Evolutionary conservation across 2,888 invertebrate species (phyloP), one percentile per base, ranked within the genome.

Genomic region (Agriopis leucophaearia): DNA sequence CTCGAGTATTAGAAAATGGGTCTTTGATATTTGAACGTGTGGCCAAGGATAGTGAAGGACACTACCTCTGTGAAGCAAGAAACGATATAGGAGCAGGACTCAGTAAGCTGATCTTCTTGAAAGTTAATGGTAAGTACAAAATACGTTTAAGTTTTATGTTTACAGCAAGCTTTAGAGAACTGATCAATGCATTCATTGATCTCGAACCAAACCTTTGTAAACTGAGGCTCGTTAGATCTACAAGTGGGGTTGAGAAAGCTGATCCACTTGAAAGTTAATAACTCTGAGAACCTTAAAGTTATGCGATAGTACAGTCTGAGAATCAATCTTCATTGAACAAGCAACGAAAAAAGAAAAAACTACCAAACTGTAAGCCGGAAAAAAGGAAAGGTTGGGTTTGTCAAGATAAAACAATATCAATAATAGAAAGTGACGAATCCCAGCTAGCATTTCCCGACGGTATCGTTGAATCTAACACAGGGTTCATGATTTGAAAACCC

Each of bases 61-160:
- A 97, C 88, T 98, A 98, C 88, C 94, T 98, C 61, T 99, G 99
- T 89, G 98, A 98, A 84, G 98, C 98, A n/a, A 96, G 97, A 81
- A 99, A 99, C 86, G 97, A 97, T 76, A 97, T 99, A 73, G 98
- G 98, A 0, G 96, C 97, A 15, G 98, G 98, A 12, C 96, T 98
- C 67, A 98, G 98, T 94, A 98, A 98, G 92, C 97, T 98, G 63
- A 97, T 98, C 78, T 97, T 97, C 86, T 92, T 98, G 64, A 97
- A 97, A 94, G 97, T 98, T 62, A 98, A 98, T 87, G 97, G 98
- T 98, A 93, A 94, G 95, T 91, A 55, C 55, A 16, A 35, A 52
- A 38, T 64, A 36, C 35, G 27, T 35, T 15, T 16, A 59, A 18
- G 40, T 66, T 66, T 36, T 27, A 42, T 15, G 50, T 50, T 58